These are phyloP conservation scores for Pantherophis vulpinus DNA, from an alignment of 2,797 vertebrate genomes.

Conservation along the genomic window DNA sequence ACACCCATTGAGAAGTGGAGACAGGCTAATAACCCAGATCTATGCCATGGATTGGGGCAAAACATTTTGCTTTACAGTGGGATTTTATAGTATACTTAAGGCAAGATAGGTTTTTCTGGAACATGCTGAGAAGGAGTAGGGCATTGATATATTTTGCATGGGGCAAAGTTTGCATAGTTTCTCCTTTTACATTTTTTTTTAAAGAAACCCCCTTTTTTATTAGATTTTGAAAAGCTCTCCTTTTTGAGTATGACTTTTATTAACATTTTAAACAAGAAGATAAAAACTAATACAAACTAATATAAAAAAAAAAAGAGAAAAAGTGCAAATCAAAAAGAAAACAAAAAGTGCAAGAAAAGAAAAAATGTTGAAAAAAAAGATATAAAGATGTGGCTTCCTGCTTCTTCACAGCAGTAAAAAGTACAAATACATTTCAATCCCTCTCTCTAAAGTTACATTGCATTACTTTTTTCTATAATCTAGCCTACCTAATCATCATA, in stretches of 20 bases:
- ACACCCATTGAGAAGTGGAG: background rate
- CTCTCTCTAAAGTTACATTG: too few relatives aligned
- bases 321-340: background rate
- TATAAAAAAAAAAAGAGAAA: background rate
- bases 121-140: background rate
- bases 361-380: background rate
- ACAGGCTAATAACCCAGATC: background rate
- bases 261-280: background rate
- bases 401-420: background rate
- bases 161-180: background rate
- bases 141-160: background rate
- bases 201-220: background rate
- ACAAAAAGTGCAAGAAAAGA: background rate
- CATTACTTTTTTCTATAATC: background rate
- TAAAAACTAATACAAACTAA: background rate
- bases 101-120: background rate
- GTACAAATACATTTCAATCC: background rate
- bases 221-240: background rate
- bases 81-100: background rate
- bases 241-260: background rate
- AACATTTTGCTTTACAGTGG: background rate
- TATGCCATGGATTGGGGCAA: background rate
- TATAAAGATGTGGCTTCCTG: background rate
- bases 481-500: background rate
- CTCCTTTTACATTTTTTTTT: background rate